A percentile compares a stretch with the other conserved stretches of the same genome.
phyloP scores from a whole-genome alignment of 1,140 invertebrate species.

The Venustaconcha ellipsiformis region DNA sequence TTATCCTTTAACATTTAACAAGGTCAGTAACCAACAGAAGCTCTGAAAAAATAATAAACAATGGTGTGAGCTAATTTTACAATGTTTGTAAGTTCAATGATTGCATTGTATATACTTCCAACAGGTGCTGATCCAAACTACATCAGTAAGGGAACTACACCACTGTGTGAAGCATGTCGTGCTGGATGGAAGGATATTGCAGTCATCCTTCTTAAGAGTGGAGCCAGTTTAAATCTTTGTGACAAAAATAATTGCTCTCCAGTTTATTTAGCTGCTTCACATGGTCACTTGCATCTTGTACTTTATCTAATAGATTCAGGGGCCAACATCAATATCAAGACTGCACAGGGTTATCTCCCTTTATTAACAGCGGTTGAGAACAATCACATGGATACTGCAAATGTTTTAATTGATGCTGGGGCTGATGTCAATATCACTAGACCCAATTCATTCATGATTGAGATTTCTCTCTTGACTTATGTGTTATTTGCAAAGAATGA shows the following conservation, averaged over 20 bases:
- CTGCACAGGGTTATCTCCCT: slow-evolving; percentile 9
- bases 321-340: slow-evolving; percentile 12
- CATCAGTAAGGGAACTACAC: not conserved
- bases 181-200: slow-evolving; percentile 3
- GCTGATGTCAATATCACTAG: slow-evolving; percentile 12
- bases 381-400: slow-evolving; percentile 4
- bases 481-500: slow-evolving; percentile 14
- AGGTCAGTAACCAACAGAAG: too few relatives aligned
- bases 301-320: not conserved
- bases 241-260: slow-evolving; percentile 20
- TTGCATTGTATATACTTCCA: too few relatives aligned
- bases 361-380: slow-evolving; percentile 20
- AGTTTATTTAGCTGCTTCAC: slow-evolving; percentile 12
- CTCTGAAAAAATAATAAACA: too few relatives aligned
- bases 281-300: slow-evolving; percentile 1
- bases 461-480: slow-evolving; percentile 14
- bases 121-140: not conserved
- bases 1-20: too few relatives aligned
- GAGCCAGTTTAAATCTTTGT: slow-evolving; percentile 5
- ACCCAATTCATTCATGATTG: slow-evolving; percentile 7
- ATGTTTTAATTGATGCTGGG: slow-evolving; percentile 4
- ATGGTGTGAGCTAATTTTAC: too few relatives aligned
- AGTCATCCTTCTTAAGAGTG: not conserved
- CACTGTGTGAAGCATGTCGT: slow-evolving; percentile 16
- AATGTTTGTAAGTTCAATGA: too few relatives aligned